phyloP scores from a whole-genome alignment of 2,888 invertebrate species.

The Cephalotes varians region DNA sequence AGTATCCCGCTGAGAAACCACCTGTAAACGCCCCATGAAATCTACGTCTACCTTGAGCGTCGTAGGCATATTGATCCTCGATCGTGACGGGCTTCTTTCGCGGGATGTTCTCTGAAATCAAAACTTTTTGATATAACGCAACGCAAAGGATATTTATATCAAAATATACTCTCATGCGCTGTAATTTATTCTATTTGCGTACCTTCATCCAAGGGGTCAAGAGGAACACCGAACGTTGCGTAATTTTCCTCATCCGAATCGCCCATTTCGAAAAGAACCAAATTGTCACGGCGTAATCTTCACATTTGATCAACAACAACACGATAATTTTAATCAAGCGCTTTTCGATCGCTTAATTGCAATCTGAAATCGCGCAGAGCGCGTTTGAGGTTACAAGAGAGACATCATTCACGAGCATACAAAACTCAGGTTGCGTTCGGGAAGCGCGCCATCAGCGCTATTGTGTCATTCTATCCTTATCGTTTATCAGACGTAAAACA shows the following conservation, averaged over 20 bases:
- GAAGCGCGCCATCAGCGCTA: too few species aligned
- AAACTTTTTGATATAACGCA: neutral
- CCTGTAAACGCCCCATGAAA: slow-evolving; percentile 99
- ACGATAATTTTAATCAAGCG: neutral
- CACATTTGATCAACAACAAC: neutral
- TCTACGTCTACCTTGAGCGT: slow-evolving; percentile 94
- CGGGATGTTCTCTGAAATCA: slow-evolving; percentile 90
- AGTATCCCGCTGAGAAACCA: slow-evolving; percentile 98
- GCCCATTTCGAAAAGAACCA: slow-evolving; percentile 74
- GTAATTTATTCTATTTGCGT: slow-evolving; percentile 6
- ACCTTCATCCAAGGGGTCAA: slow-evolving; percentile 94
- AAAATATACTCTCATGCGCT: neutral
- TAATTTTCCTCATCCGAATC: slow-evolving; percentile 89
- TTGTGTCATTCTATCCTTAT: too few species aligned
- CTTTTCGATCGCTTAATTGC: neutral
- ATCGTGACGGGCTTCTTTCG: slow-evolving; percentile 92
- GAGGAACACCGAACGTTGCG: slow-evolving; percentile 92
- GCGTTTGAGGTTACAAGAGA: slow-evolving; percentile 8
- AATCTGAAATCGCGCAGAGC: neutral
- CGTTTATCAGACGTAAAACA: too few species aligned
- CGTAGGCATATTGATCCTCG: slow-evolving; percentile 96
- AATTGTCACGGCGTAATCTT: neutral
- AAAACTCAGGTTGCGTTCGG: too few species aligned
- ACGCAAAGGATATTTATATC: neutral
- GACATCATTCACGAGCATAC: neutral